A percentile compares a stretch with the other conserved stretches of the same genome.
phyloP scores from a whole-genome alignment of 2,113 vertebrate species.

The Promerops cafer region DNA sequence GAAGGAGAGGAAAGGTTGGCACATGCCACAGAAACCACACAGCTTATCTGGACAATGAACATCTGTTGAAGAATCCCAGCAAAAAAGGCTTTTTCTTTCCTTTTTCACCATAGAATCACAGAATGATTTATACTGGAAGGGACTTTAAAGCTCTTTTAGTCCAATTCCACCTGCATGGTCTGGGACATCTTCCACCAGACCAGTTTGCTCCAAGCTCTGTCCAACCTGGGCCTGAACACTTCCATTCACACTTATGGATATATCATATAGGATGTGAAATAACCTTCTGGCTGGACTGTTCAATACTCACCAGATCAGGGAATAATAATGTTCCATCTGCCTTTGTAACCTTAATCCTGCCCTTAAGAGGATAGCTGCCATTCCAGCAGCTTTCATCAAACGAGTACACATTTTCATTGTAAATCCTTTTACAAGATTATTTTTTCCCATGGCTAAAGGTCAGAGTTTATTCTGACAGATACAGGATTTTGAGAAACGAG shows the following conservation, averaged over 20 bases:
- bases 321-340: not conserved
- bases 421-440: not conserved
- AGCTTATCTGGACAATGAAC: not conserved
- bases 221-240: not conserved
- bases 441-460: not conserved
- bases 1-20: not conserved
- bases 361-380: not conserved
- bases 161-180: too few relatives aligned
- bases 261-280: not conserved
- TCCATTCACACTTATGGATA: not conserved
- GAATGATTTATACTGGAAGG: not conserved
- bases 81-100: accelerated
- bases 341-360: not conserved
- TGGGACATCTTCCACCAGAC: not conserved
- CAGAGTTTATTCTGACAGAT: not conserved
- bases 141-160: not conserved
- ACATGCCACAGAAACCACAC: not conserved
- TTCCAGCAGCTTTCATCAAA: not conserved
- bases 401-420: not conserved
- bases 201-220: not conserved
- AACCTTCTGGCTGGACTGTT: not conserved
- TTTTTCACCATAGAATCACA: not conserved
- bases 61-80: not conserved
- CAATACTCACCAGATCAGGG: not conserved
- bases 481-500: not conserved